Conservation (phyloP, 2,113 vertebrate genomes). For the Lepus europaeus region DNA sequence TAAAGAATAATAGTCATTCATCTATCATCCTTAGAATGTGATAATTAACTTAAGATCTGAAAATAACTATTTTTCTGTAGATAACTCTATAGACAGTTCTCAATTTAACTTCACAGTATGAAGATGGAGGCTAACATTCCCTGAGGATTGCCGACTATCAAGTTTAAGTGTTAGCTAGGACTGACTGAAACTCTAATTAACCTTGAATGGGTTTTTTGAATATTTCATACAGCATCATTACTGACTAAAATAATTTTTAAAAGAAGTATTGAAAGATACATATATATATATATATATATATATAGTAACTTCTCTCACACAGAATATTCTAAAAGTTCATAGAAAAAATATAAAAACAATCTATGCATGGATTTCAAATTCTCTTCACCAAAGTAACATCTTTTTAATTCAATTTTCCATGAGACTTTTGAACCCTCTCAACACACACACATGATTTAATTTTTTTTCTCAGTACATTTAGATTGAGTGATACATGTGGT, state of each 20-base stretch:
- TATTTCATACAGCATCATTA: not conserved
- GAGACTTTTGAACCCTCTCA: too few species aligned
- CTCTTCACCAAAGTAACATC: too few species aligned
- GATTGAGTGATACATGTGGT: not conserved
- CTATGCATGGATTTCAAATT: too few species aligned
- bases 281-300: too few species aligned
- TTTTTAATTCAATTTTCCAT: too few species aligned
- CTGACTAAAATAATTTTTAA: not conserved
- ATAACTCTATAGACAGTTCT: not conserved
- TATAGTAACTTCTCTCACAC: too few species aligned
- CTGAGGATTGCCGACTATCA: not conserved
- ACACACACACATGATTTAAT: not conserved
- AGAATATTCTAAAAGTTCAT: too few species aligned
- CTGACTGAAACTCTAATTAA: constrained; percentile 15
- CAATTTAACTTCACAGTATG: not conserved
- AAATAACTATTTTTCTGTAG: not conserved
- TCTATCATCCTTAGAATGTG: not conserved
- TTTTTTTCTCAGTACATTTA: not conserved
- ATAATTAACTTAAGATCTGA: not conserved
- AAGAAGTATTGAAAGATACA: too few species aligned
- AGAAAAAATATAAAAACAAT: too few species aligned
- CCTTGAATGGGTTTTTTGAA: not conserved
- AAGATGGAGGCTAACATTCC: not conserved
- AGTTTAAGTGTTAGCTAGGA: not conserved
- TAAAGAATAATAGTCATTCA: not conserved